Percentiles rank a stretch among this genome's conserved stretches.
Conservation (phyloP, 2,888 invertebrate genomes). For the Anaspis maculata region DNA sequence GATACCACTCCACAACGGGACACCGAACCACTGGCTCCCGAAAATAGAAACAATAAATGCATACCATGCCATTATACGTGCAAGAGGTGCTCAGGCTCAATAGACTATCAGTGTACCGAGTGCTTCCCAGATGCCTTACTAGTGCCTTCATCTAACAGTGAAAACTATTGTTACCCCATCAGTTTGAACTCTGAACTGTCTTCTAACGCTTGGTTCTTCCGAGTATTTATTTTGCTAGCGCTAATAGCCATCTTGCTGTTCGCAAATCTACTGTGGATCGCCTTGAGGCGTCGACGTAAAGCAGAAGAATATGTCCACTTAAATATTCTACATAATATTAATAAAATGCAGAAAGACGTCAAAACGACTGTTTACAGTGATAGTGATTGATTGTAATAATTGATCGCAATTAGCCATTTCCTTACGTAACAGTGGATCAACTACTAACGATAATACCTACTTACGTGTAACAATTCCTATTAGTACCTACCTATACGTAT, state of each 20-base stretch:
- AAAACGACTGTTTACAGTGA: constrained; percentile 31
- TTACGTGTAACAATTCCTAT: too few relatives aligned
- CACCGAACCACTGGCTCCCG: constrained; percentile 16
- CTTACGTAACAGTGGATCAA: too few relatives aligned
- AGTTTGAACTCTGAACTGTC: constrained; percentile 19
- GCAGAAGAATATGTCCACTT: constrained; percentile 19
- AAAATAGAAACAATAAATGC: constrained; percentile 41
- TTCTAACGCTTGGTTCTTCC: constrained; percentile 32
- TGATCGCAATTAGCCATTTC: too few relatives aligned
- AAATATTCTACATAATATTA: constrained; percentile 26
- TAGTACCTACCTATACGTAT: too few relatives aligned
- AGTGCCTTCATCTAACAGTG: constrained; percentile 34
- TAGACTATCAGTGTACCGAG: constrained; percentile 58
- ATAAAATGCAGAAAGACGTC: constrained; percentile 29
- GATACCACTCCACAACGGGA: constrained; percentile 15
- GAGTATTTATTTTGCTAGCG: constrained; percentile 25
- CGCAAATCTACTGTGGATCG: constrained; percentile 12
- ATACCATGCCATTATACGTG: constrained; percentile 70
- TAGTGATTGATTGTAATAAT: constrained; percentile 10
- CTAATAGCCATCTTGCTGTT: constrained; percentile 19
- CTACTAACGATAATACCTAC: too few relatives aligned
- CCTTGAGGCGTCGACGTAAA: constrained; percentile 10
- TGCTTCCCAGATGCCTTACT: constrained; percentile 60
- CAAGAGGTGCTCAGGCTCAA: constrained; percentile 57
- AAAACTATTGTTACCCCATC: constrained; percentile 37